phyloP scores from a whole-genome alignment of 2,797 vertebrate species.

The Clarias fuscus region DNA sequence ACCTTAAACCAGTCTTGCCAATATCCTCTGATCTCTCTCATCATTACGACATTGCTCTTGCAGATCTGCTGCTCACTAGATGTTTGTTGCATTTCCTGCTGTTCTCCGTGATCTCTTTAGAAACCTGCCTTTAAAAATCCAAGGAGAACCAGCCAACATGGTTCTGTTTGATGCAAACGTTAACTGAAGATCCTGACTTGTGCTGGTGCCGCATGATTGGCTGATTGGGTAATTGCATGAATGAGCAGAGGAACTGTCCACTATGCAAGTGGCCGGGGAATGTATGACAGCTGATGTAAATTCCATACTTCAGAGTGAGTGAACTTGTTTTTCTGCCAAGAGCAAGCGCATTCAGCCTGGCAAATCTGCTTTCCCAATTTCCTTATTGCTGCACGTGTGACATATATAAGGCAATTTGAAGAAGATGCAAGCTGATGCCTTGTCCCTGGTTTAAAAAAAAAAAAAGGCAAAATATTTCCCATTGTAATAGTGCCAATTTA shows the following conservation, averaged over 20 bases:
- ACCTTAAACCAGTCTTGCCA: neutral
- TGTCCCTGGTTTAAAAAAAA: neutral
- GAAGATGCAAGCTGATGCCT: neutral
- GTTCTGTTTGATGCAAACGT: neutral
- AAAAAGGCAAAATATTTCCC: neutral
- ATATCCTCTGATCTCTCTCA: neutral
- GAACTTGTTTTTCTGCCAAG: constrained; percentile 11
- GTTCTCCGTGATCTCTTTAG: constrained; percentile 4
- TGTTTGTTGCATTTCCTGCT: neutral
- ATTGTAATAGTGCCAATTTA: neutral
- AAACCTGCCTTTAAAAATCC: neutral
- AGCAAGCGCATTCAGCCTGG: neutral
- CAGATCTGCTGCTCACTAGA: neutral
- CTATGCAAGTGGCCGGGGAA: neutral
- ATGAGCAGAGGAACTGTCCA: neutral
- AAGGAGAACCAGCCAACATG: neutral
- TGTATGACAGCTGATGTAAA: constrained; percentile 11
- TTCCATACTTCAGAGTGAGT: neutral
- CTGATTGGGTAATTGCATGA: constrained; percentile 9
- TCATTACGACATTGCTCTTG: neutral
- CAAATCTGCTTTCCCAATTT: neutral
- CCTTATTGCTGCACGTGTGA: neutral
- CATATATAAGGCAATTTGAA: constrained; percentile 11
- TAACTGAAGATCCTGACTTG: neutral
- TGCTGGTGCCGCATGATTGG: neutral